Base-by-base conservation (phyloP, 2,113 vertebrate species). In the Zosterops hypoxanthus region DNA sequence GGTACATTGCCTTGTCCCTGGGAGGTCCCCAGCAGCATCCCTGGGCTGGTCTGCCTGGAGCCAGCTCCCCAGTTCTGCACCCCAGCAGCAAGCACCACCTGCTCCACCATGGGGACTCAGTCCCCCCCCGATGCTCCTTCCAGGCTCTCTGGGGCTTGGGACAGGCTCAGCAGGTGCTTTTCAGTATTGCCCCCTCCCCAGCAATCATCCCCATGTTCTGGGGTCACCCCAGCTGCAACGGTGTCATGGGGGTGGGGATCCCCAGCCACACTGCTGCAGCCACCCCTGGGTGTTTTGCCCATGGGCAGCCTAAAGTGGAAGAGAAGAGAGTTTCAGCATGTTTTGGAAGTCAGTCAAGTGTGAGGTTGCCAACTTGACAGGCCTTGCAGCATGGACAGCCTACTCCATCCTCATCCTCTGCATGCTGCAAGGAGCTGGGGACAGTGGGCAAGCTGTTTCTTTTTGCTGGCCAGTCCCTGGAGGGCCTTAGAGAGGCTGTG, bases 1-100 rank as follows among this genome's bases (percentile, higher is more conserved):
- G 28, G 31, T 70, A 41, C 23, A 11, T 69, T 52, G 23, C 49
- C 69, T 66, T 66, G 55, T 55, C 42, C 41, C 11, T 5, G 1
- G 1, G 33, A 56, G 22, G 20, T 44, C 22, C 41, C 33, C 68
- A 59, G 63, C 4, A 3, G 41, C 50, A 33, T 33, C 42, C 50
- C 47, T 19, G 25, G 26, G 46, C 60, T 89, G 39, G 15, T 49
- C 68, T 86, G 36, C 22, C 34, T 21, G 52, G n/a, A 70, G 29
- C 49, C 0, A 0, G 33, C 46, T 52, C 25, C 60, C 39, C 1
- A 1, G 3, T 41, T 29, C 23, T 69, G 14, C 7, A 5, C 15
- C 34, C 75, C 22, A 44, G 42, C 14, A 68, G n/a, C 59, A 57
- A 79, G n/a, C 59, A 57, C 23, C 23, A n/a, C n/a, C 69, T 29